phyloP scores from a whole-genome alignment of 2,888 invertebrate species.

The Diploptera punctata region DNA sequence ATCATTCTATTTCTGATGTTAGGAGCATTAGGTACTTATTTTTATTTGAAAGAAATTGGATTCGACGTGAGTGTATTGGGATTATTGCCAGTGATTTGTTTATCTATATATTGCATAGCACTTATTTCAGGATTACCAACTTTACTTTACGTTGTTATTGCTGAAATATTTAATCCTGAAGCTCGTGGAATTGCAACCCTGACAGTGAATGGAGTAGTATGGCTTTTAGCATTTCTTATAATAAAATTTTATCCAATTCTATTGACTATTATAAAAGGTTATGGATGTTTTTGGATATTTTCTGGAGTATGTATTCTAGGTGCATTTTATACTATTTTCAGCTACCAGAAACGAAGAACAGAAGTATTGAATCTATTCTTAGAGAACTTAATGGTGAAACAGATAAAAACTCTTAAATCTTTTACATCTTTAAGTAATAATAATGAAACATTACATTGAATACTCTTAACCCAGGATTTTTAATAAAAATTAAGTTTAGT shows the following conservation, averaged over 20 bases:
- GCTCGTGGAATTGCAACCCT: slow-evolving; percentile 28
- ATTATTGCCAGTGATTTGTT: slow-evolving; percentile 27
- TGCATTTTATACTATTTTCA: slow-evolving; percentile 51
- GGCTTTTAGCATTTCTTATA: too few relatives aligned
- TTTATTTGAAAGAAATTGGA: slow-evolving; percentile 47
- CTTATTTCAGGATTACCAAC: slow-evolving; percentile 28
- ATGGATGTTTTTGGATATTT: slow-evolving; percentile 56
- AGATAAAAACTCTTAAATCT: too few relatives aligned
- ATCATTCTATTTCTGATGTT: slow-evolving; percentile 49
- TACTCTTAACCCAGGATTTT: too few relatives aligned
- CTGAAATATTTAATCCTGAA: slow-evolving; percentile 34
- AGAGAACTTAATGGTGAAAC: slow-evolving; percentile 45
- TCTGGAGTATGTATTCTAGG: slow-evolving; percentile 52
- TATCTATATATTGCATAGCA: slow-evolving; percentile 23
- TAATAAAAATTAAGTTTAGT: too few relatives aligned
- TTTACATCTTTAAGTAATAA: too few relatives aligned
- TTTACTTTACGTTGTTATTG: slow-evolving; percentile 32
- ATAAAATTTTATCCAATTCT: slow-evolving; percentile 55
- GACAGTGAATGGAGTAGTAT: slow-evolving; percentile 46
- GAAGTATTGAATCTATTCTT: slow-evolving; percentile 55
- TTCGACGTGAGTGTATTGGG: slow-evolving; percentile 13
- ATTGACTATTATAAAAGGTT: slow-evolving; percentile 52
- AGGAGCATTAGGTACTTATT: slow-evolving; percentile 49
- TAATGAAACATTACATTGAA: too few relatives aligned
- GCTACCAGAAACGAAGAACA: slow-evolving; percentile 58